Evolutionary conservation across 2,888 invertebrate species (phyloP).

Genomic region (Eledone cirrhosa): DNA sequence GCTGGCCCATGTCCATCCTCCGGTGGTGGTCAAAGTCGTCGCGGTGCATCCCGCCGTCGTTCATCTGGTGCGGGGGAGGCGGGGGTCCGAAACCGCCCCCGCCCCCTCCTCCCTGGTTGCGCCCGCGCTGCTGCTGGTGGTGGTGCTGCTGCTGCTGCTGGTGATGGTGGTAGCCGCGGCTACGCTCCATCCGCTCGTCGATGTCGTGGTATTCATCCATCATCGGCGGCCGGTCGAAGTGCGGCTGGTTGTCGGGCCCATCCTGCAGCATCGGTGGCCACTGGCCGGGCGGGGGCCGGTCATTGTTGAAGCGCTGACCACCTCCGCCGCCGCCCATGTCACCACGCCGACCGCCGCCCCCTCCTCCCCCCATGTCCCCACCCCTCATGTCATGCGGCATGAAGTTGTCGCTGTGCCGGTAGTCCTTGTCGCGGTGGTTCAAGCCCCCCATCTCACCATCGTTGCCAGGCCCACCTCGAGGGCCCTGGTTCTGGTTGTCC

Average conservation of each 20-base stretch:
- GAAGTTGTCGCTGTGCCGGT: slow-evolving; percentile 33
- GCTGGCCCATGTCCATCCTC: not conserved
- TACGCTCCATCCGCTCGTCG: slow-evolving; percentile 11
- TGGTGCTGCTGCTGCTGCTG: not conserved
- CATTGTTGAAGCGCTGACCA: not conserved
- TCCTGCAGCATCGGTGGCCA: slow-evolving; percentile 14
- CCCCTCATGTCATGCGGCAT: slow-evolving; percentile 29
- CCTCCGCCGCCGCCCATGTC: slow-evolving; percentile 2
- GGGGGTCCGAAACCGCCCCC: not conserved
- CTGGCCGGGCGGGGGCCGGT: not conserved
- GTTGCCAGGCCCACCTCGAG: slow-evolving; percentile 36
- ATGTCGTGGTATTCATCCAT: slow-evolving; percentile 19
- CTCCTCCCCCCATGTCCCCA: slow-evolving; percentile 28
- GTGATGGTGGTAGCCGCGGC: not conserved
- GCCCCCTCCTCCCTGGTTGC: no score
- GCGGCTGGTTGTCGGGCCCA: not conserved
- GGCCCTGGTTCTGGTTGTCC: slow-evolving; percentile 36
- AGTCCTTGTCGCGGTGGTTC: slow-evolving; percentile 17
- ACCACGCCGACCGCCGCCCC: slow-evolving; percentile 28
- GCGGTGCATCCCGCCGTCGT: not conserved
- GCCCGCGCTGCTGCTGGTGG: not conserved
- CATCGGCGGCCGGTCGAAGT: not conserved
- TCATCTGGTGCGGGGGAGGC: not conserved
- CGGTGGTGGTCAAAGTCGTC: slow-evolving; percentile 9
- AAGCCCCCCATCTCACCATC: slow-evolving; percentile 31